Evolutionary conservation across 2,797 vertebrate genomes (phyloP).

Genomic region (Hemibagrus guttatus): DNA sequence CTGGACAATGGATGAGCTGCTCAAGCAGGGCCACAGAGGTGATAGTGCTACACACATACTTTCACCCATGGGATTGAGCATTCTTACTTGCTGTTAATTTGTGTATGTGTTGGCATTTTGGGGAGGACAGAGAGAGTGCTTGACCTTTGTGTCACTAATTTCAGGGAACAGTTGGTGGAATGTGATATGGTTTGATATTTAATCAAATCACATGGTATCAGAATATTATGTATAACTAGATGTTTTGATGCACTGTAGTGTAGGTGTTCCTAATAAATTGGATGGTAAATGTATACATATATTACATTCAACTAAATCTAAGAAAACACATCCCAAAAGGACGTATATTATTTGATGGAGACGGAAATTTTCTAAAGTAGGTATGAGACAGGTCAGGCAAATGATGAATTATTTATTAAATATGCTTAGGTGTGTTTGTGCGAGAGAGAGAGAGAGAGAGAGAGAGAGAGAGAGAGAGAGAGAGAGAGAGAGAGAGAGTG

Average conservation of each 20-base stretch:
- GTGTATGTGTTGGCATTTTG: constrained; percentile 6
- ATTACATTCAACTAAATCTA: neutral
- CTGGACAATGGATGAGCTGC: constrained; percentile 46
- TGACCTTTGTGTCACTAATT: neutral
- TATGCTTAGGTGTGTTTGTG: constrained; percentile 26
- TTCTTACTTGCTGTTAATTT: constrained; percentile 23
- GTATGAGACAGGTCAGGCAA: constrained; percentile 32
- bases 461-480: neutral
- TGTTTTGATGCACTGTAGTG: neutral
- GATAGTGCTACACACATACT: constrained; percentile 8
- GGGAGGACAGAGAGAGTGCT: neutral
- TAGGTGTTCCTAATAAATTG: neutral
- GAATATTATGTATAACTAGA: neutral
- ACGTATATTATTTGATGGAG: constrained; percentile 21
- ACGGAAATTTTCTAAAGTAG: constrained; percentile 28
- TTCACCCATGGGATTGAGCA: neutral
- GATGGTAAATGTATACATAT: neutral
- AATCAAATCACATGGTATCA: neutral
- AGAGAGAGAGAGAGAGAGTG: constrained; percentile 29
- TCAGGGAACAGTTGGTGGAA: neutral
- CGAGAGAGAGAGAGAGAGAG: neutral
- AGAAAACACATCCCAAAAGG: neutral
- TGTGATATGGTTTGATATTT: neutral
- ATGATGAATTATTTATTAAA: constrained; percentile 46
- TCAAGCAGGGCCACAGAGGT: constrained; percentile 29